Evolutionary conservation across 2,797 vertebrate genomes (phyloP).

Genomic region (Lagocephalus sceleratus): DNA sequence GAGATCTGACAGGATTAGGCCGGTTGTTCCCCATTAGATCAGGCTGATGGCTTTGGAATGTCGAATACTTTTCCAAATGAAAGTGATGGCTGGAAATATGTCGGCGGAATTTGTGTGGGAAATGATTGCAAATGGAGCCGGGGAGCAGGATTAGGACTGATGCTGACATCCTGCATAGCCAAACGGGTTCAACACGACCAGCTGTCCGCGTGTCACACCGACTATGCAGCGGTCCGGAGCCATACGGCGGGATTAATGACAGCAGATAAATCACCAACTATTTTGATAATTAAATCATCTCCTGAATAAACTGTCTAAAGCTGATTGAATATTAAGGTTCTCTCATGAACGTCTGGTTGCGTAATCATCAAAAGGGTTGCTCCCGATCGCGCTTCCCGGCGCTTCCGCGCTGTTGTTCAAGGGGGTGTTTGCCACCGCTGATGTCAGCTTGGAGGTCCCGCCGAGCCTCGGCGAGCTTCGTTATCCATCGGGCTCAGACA

Average conservation of each 20-base stretch:
- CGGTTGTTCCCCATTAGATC: slow-evolving; percentile 22
- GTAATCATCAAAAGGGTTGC: too few species aligned
- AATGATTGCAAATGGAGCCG: neutral
- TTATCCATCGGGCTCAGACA: too few species aligned
- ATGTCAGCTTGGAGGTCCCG: too few species aligned
- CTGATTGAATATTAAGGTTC: neutral
- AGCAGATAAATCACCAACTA: neutral
- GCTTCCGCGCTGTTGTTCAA: too few species aligned
- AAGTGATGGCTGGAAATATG: neutral
- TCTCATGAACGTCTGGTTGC: neutral
- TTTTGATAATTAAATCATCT: neutral
- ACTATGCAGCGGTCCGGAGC: neutral
- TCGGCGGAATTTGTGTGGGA: neutral
- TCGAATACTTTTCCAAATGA: neutral
- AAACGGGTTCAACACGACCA: neutral
- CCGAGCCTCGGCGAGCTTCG: too few species aligned
- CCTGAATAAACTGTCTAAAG: neutral
- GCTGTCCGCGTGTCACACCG: neutral
- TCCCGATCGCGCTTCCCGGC: too few species aligned
- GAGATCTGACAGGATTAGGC: slow-evolving; percentile 34
- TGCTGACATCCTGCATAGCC: neutral
- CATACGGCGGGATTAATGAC: neutral
- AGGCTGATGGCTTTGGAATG: slow-evolving; percentile 30
- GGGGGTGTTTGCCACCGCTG: too few species aligned
- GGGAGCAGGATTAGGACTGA: neutral